Base-by-base conservation (phyloP, 92 coral and sea anemone species). In the Zoanthus gigantus region DNA sequence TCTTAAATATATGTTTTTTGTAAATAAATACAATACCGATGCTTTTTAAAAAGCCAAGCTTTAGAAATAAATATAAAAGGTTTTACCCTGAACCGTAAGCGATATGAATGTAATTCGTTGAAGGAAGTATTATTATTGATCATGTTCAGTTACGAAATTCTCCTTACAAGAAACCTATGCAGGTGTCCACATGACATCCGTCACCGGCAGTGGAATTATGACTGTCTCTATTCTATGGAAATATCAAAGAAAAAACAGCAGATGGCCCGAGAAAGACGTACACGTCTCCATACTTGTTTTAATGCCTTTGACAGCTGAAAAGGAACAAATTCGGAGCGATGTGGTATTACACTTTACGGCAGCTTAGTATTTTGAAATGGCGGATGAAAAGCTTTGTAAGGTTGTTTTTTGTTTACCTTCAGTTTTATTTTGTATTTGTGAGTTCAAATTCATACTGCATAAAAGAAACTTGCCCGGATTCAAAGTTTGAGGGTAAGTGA, bases 121-220 rank as follows among this genome's bases (percentile, higher is more conserved):
- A 23, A 23, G 23, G 23, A 37, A 37, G 42, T 37, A 4, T 37
- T 37, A 37, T 37, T 37, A 37, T 4, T 37, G 42, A 37, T 37
- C 42, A 37, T 86, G 89, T 60, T 75, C 89, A 73, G 56, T n/a
- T 17, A 37, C 30, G 57, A 77, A 65, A 86, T 86, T 86, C 89
- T 86, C 89, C n/a, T 61, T 54, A 74, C 7, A 76, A 83, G 61
- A 50, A 63, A 77, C 86, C 57, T 45, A 7, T 11, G 56, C 56
- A 50, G 69, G 69, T 23, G 23, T 63, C 29, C 69, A 63, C 9
- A 8, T 74, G 48, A 45, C 78, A 50, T 9, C 66, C 81, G 60
- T 9, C 13, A 15, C 10, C 7, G 58, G 12, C 69, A 63, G 45
- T 47, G 44, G 12, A 14, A 76, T 4, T 31, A 31, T 34, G 50